Evolutionary conservation across 2,113 vertebrate species (phyloP).

Genomic region (Myotis davidii): DNA sequence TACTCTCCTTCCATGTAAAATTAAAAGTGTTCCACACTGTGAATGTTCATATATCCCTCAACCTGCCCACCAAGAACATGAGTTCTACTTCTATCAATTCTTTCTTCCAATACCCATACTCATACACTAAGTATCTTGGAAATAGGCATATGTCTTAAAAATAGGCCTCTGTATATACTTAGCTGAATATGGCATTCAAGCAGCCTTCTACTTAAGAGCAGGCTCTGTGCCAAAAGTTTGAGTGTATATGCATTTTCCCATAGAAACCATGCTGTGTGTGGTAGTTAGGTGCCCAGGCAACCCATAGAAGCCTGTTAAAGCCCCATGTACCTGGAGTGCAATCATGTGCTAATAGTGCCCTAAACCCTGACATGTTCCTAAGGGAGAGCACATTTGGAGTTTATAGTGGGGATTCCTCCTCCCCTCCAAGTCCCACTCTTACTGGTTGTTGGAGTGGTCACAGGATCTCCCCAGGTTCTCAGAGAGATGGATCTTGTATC

Average conservation of each 20-base stretch:
- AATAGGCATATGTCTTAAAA: constrained; percentile 77
- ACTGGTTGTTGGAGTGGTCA: not conserved
- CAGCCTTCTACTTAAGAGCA: constrained; percentile 68
- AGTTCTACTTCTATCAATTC: constrained; percentile 67
- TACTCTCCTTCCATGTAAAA: constrained; percentile 3
- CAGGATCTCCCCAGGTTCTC: not conserved
- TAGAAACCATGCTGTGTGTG: constrained; percentile 44
- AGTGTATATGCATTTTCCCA: constrained; percentile 68
- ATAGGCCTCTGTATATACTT: constrained; percentile 73
- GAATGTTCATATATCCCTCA: constrained; percentile 32
- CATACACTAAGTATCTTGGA: constrained; percentile 65
- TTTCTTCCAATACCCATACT: constrained; percentile 72
- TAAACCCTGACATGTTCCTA: not conserved
- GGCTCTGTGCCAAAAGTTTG: constrained; percentile 72
- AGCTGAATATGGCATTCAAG: constrained; percentile 74
- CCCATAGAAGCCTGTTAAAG: constrained; percentile 4
- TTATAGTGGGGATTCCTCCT: not conserved
- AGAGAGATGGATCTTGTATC: not conserved
- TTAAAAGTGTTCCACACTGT: not conserved
- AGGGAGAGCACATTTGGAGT: not conserved
- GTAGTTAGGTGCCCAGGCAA: not conserved
- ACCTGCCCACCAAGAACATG: constrained; percentile 12
- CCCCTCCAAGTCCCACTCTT: not conserved
- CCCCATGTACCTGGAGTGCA: not conserved
- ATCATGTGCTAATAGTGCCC: not conserved